Conservation (phyloP, 2,113 vertebrate genomes). For the Lepus americanus region DNA sequence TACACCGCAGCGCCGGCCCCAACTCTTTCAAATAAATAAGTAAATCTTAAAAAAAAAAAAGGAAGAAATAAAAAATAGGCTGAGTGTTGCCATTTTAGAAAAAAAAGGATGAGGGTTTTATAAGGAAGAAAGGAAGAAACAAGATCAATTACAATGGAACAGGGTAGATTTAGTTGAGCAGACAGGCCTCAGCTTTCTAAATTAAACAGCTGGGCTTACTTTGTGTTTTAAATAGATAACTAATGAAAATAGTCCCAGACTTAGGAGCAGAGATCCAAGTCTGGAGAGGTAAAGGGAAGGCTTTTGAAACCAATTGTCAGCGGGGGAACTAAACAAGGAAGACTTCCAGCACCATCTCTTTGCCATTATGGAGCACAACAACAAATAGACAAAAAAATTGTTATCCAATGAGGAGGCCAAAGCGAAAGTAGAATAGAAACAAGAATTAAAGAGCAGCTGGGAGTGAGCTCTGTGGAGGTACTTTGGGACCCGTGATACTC, state of each 20-base stretch:
- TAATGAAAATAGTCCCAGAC: slow-evolving; percentile 44
- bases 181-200: slow-evolving; percentile 32
- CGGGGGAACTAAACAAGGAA: neutral
- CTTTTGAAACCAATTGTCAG: neutral
- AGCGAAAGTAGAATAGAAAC: neutral
- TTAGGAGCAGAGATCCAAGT: neutral
- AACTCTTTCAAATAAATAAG: too few species aligned
- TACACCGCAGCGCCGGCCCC: too few species aligned
- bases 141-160: neutral
- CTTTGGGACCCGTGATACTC: neutral
- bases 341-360: neutral
- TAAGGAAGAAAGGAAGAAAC: slow-evolving; percentile 48
- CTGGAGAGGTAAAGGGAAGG: neutral
- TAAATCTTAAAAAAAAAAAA: too few species aligned
- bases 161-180: slow-evolving; percentile 5
- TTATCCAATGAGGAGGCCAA: neutral
- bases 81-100: too few species aligned
- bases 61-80: too few species aligned
- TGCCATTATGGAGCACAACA: neutral
- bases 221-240: slow-evolving; percentile 65
- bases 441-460: neutral
- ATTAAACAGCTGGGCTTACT: slow-evolving; percentile 13
- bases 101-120: neutral
- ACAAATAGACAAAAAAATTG: neutral
- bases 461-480: neutral